phyloP scores from a whole-genome alignment of 2,888 invertebrate genomes.

The Meghimatium bilineatum region DNA sequence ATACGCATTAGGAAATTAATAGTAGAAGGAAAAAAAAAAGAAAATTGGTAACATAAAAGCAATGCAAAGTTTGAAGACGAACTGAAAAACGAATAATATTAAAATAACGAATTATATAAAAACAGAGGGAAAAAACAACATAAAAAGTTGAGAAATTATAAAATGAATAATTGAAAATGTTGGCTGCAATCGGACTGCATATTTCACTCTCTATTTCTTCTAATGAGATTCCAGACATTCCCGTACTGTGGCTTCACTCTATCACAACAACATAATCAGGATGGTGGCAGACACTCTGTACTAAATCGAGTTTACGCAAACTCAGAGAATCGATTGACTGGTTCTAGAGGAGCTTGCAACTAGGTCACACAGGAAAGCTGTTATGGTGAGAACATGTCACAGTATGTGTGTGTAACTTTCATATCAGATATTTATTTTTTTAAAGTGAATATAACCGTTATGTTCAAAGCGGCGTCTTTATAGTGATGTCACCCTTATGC shows the following conservation, averaged over 20 bases:
- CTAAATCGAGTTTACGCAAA: slow-evolving; percentile 28
- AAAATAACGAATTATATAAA: too few species aligned
- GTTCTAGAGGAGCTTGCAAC: slow-evolving; percentile 21
- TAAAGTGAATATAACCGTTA: not conserved
- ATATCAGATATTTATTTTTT: too few species aligned
- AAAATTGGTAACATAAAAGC: too few species aligned
- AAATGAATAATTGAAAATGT: too few species aligned
- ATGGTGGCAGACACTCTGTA: slow-evolving; percentile 3
- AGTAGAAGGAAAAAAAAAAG: too few species aligned
- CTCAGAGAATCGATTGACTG: slow-evolving; percentile 19
- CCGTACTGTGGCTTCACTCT: not conserved
- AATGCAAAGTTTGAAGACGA: too few species aligned
- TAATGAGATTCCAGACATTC: not conserved
- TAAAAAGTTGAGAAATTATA: too few species aligned
- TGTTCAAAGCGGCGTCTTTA: too few species aligned
- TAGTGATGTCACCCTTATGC: too few species aligned
- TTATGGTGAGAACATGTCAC: slow-evolving; percentile 10
- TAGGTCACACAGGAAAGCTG: slow-evolving; percentile 23
- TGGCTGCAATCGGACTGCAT: not conserved
- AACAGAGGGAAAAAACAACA: too few species aligned
- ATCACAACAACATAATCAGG: slow-evolving; percentile 4
- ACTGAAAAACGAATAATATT: too few species aligned
- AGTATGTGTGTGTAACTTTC: not conserved
- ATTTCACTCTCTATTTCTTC: not conserved
- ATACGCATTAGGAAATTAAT: too few species aligned